Evolutionary conservation across 2,113 vertebrate genomes (phyloP).

Genomic region (Rhadina sibilatrix): DNA sequence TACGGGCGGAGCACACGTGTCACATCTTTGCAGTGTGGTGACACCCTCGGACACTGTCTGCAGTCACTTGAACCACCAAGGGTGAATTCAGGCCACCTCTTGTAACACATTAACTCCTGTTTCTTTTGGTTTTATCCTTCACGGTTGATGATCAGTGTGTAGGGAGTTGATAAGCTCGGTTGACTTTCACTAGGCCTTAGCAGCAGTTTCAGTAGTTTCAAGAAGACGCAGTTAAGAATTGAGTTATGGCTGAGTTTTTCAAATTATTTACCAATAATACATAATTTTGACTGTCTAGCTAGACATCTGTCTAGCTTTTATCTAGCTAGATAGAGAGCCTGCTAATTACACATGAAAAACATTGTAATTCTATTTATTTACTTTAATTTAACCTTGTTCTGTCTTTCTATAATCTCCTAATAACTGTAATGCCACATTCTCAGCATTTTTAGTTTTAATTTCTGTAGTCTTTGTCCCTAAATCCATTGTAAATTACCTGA

Average conservation of each 20-base stretch:
- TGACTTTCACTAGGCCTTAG: background rate
- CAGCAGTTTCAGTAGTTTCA: background rate
- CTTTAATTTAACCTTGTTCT: background rate
- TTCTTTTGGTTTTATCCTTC: background rate
- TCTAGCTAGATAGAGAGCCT: background rate
- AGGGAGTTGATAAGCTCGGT: background rate
- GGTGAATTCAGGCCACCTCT: background rate
- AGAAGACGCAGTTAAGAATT: background rate
- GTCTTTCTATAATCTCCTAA: background rate
- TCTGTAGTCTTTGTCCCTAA: background rate
- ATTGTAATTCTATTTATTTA: background rate
- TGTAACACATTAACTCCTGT: background rate
- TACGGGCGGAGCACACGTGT: fast-evolving
- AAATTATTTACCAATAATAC: background rate
- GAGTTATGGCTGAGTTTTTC: background rate
- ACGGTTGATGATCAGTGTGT: background rate
- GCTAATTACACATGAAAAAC: background rate
- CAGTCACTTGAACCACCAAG: background rate
- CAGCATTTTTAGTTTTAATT: background rate
- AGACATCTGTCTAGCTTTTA: no score
- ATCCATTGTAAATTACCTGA: background rate
- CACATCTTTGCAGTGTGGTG: background rate
- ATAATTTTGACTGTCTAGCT: no score
- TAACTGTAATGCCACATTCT: background rate
- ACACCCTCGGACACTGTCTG: background rate